Conservation (phyloP, 2,113 vertebrate genomes). For the Regulus satrapa region DNA sequence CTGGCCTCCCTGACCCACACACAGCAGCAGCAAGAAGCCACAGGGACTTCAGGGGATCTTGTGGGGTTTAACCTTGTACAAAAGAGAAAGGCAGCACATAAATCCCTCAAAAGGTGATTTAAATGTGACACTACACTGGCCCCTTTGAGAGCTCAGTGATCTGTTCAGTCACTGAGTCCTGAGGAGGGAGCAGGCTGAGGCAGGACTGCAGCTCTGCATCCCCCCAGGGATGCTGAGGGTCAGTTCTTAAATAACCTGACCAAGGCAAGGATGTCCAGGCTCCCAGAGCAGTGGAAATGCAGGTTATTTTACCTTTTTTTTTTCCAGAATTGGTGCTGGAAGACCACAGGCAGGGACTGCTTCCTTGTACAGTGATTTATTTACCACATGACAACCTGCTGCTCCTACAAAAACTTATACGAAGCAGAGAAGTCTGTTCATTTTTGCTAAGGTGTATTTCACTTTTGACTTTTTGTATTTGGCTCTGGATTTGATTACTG, state of each 20-base stretch:
- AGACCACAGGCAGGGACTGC: neutral
- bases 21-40: neutral
- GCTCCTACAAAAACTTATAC: neutral
- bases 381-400: neutral
- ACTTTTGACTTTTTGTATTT: neutral
- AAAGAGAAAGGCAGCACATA: neutral
- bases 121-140: neutral
- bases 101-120: neutral
- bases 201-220: neutral
- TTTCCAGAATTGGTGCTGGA: neutral
- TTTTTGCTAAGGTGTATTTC: neutral
- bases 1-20: neutral
- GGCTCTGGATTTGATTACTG: neutral
- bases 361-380: neutral
- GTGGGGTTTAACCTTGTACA: neutral
- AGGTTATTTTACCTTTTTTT: neutral
- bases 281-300: neutral
- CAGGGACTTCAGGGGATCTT: neutral
- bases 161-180: neutral
- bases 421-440: neutral
- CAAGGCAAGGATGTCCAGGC: neutral
- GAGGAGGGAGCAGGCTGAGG: neutral
- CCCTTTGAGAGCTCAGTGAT: neutral
- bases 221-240: neutral
- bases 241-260: neutral